Evolutionary conservation across 2,797 vertebrate species (phyloP), one percentile per base, ranked within the genome.

Genomic region (Anguilla marmorata): DNA sequence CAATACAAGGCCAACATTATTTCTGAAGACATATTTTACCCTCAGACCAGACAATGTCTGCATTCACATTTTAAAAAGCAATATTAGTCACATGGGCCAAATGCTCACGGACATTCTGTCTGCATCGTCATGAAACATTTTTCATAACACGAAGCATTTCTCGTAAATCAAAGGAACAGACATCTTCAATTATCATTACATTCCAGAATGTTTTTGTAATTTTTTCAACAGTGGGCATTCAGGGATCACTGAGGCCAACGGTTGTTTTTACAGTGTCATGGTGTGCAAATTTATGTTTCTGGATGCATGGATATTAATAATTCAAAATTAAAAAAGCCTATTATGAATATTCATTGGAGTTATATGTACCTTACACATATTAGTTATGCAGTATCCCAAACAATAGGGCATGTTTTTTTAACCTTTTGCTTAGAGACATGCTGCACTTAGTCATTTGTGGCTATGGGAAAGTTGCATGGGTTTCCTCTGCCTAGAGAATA

Each of bases 211-310:
- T 91, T 92, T 92, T 89, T 91, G 41, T 60, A 91, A 93, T 93
- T 94, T 94, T 89, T 93, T 93, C 50, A 88, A 91, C 90, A 0
- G 50, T 87, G 82, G 91, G 86, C 91, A n/a, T 33, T n/a, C 6
- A 85, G 0, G 60, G 90, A 88, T 74, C 90, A 89, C 86, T 90
- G 86, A 87, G 90, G 85, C 72, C 21, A 89, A 88, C 87, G 92
- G 92, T 94, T 94, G 92, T 86, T 94, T 93, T 94, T 93, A 90
- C 88, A 88, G 91, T 88, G 90, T 24, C 52, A 92, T 90, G 91
- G 88, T 54, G 50, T 89, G 90, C 89, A 90, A 93, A 91, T 93
- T 90, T 87, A 93, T 94, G 94, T 94, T 94, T 94, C 94, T 90
- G 86, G 90, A 94, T 45, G 37, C 14, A 14, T 82, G 41, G 79